Evolutionary conservation across 2,113 vertebrate genomes (phyloP), one percentile per base, ranked within the genome.

Genomic region (Tonatia bakeri): DNA sequence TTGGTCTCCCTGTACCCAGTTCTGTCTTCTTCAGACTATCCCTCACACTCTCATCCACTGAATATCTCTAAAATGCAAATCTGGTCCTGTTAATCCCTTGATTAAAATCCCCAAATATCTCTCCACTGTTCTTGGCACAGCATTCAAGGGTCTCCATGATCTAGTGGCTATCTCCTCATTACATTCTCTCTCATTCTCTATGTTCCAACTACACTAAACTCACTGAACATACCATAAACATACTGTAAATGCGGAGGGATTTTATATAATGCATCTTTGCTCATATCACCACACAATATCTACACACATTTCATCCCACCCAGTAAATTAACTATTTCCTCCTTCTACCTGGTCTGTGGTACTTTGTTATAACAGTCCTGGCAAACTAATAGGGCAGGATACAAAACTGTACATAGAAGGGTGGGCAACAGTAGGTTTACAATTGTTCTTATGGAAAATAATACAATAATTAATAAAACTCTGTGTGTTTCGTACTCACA

Each of bases 31-130:
- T 54, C 70, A 92, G 26, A 79, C 36, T 94, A 79, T 72, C 20
- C 64, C 84, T 84, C 90, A 88, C 12, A 92, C 38, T 92, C 38
- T 54, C 33, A 75, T 12, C 15, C 64, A 84, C 33, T 65, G 36
- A 38, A 31, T 84, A 52, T 64, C 79, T 94, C 38, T 76, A 91
- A 93, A 90, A 81, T 80, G 26, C 36, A 96, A 86, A 75, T 85
- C 3, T 80, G 28, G 81, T 65, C 56, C 19, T 50, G 19, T 65
- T 84, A 86, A 90, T 81, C 33, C 38, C 47, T 83, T 80, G 65
- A 90, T 72, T 90, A 93, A 90, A 86, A 86, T 75, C 26, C 47
- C 36, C 36, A 89, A 86, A 67, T 86, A 40, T 86, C 47, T 81
- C 80, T 5, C 69, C 73, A 81, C 4, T 59, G 28, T 86, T 85